Base-by-base conservation (phyloP, 2,113 vertebrate genomes). In the Grammomys surdaster region DNA sequence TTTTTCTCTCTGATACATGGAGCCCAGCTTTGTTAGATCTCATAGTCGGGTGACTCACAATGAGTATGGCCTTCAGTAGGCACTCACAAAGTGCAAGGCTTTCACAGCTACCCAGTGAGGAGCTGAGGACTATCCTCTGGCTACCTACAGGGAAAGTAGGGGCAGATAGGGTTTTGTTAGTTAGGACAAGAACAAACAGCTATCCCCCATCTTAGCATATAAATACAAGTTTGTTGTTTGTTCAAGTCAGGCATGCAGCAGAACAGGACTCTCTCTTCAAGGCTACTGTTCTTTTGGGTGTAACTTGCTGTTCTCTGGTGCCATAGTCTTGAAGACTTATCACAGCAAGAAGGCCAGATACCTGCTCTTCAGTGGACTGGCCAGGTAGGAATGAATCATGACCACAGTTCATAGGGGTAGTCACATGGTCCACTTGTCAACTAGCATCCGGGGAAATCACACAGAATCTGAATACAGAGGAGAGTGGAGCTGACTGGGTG, bases 1-100 rank as follows among this genome's bases (percentile, higher is more conserved):
- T 93, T 93, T 87, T 93, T 89, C 91, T 82, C 46, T 93, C 46
- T 95, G 63, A 80, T 26, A 40, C 46, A 17, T 17, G 46, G 22
- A 90, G 16, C 4, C 43, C 46, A 65, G 43, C 36, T 82, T 36
- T 22, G 16, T 26, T n/a, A 89, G 40, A 40, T 65, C 85, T 70
- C 80, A 51, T 10, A 69, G 54, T 36, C 36, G 91, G 90, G 31
- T 19, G 48, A 5, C 67, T 81, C 73, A 17, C 28, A 33, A 28
- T 22, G 77, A 51, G 73, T 46, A 86, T 72, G 43, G 31, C 46
- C 60, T 33, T 17, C 28, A 88, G 70, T 17, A 31, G 54, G 75
- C 4, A 11, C 93, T 88, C 56, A 73, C 46, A 67, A 40, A 80
- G 16, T 28, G 75, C 26, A 28, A 46, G 81, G 40, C 11, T 40